phyloP scores from a whole-genome alignment of 1,140 invertebrate species.

The Ectropis grisescens region DNA sequence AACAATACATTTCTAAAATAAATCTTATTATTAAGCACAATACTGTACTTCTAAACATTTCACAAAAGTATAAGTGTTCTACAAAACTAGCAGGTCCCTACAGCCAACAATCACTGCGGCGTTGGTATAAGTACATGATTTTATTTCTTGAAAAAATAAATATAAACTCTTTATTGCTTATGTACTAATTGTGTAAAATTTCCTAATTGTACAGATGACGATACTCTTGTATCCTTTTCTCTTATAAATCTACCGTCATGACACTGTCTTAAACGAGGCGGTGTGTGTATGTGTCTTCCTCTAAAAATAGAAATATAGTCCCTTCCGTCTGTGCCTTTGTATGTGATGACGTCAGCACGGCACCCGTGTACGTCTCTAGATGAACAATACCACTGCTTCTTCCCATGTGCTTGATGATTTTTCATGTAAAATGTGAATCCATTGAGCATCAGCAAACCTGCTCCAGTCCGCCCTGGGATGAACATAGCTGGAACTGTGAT shows the following conservation, averaged over 20 bases:
- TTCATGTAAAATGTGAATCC: constrained; percentile 64
- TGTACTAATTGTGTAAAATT: no score
- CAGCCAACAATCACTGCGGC: constrained; percentile 48
- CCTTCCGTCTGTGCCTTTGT: constrained; percentile 45
- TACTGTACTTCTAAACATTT: constrained; percentile 61
- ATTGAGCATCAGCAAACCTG: constrained; percentile 51
- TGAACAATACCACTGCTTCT: constrained; percentile 62
- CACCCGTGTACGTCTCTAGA: constrained; percentile 56
- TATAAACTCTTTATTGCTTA: no score
- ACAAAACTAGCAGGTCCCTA: constrained; percentile 54
- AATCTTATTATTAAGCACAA: constrained; percentile 31
- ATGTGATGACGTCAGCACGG: constrained; percentile 56
- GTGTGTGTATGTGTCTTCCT: constrained; percentile 51
- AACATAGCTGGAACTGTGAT: constrained; percentile 59
- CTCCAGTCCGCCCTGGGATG: constrained; percentile 53
- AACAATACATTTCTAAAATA: no score
- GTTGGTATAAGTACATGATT: constrained; percentile 56
- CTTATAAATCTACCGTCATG: constrained; percentile 59
- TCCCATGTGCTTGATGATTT: constrained; percentile 57
- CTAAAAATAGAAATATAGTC: constrained; percentile 62
- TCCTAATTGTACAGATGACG: no score
- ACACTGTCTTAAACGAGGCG: constrained; percentile 49
- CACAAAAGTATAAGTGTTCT: constrained; percentile 32
- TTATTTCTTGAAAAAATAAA: constrained; percentile 39
- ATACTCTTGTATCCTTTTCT: constrained; percentile 46